Conservation (phyloP, 53 echinoderm and acorn worm genomes). For the Paelopatides confundens region DNA sequence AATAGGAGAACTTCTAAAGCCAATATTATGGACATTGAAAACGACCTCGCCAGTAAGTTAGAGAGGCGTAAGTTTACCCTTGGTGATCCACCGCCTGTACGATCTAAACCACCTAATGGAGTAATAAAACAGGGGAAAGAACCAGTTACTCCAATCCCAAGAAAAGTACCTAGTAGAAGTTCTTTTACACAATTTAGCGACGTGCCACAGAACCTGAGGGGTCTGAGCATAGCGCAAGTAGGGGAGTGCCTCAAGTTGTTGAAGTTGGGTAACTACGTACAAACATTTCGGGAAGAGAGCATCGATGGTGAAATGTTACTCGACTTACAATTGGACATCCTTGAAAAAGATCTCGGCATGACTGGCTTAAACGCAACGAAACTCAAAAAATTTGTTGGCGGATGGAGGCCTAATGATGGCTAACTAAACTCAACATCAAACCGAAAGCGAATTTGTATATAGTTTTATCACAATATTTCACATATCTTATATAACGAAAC, state of each 20-base stretch:
- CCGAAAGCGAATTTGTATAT: no score
- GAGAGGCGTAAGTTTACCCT: neutral
- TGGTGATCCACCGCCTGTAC: slow-evolving; percentile 48
- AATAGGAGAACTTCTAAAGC: neutral
- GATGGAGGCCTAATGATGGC: slow-evolving; percentile 77
- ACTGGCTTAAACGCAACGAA: slow-evolving; percentile 72
- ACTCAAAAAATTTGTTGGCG: slow-evolving; percentile 81
- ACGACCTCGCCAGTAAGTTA: neutral
- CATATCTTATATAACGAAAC: no score
- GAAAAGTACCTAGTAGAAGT: slow-evolving; percentile 29
- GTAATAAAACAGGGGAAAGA: slow-evolving; percentile 26
- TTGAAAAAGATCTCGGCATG: slow-evolving; percentile 76
- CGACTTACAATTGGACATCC: slow-evolving; percentile 72
- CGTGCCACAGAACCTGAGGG: slow-evolving; percentile 75
- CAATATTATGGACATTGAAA: neutral
- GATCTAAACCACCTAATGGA: slow-evolving; percentile 19
- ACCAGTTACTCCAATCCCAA: neutral
- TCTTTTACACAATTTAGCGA: slow-evolving; percentile 56
- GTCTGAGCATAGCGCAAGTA: slow-evolving; percentile 82
- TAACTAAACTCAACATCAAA: neutral
- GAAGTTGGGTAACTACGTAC: slow-evolving; percentile 75
- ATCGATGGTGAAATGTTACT: slow-evolving; percentile 85
- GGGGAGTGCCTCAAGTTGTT: slow-evolving; percentile 75
- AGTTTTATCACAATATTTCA: no score
- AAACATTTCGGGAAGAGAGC: slow-evolving; percentile 73